Conservation (phyloP, 2,113 vertebrate genomes). For the Pachyramphus minor region DNA sequence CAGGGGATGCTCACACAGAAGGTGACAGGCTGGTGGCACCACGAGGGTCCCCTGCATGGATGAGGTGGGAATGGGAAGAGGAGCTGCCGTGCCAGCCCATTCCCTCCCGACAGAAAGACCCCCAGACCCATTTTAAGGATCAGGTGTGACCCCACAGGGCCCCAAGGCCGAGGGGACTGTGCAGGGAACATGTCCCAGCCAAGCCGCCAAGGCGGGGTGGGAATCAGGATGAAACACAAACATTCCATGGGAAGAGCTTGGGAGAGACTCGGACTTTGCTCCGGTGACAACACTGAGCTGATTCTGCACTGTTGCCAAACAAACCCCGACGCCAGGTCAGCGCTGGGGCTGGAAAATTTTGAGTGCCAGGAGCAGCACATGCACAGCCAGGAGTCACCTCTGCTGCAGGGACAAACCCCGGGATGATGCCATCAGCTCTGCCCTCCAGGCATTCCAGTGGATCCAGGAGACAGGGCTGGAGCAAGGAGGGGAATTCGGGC, state of each 20-base stretch:
- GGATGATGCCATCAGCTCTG: not conserved
- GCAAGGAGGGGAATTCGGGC: not conserved
- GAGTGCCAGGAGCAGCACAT: not conserved
- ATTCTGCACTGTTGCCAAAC: not conserved
- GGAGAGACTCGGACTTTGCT: not conserved
- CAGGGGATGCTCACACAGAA: not conserved
- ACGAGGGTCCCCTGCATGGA: fast-evolving
- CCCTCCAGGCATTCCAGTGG: not conserved
- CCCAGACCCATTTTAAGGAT: fast-evolving
- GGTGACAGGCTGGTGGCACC: not conserved
- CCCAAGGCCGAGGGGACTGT: not conserved
- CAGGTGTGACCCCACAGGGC: fast-evolving
- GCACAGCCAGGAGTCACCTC: not conserved
- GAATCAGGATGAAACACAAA: not conserved
- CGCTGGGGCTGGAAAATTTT: not conserved
- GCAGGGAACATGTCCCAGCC: not conserved
- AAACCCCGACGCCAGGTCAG: not conserved
- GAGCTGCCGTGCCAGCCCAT: fast-evolving
- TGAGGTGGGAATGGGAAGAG: fast-evolving
- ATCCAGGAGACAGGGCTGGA: fast-evolving
- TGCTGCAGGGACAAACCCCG: not conserved
- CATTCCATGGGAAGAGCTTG: not conserved
- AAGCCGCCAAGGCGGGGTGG: not conserved
- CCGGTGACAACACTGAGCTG: not conserved
- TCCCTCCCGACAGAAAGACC: not conserved